These are phyloP conservation scores for Oostethus manadensis DNA, from an alignment of 2,113 vertebrate species.

Conservation along the genomic window DNA sequence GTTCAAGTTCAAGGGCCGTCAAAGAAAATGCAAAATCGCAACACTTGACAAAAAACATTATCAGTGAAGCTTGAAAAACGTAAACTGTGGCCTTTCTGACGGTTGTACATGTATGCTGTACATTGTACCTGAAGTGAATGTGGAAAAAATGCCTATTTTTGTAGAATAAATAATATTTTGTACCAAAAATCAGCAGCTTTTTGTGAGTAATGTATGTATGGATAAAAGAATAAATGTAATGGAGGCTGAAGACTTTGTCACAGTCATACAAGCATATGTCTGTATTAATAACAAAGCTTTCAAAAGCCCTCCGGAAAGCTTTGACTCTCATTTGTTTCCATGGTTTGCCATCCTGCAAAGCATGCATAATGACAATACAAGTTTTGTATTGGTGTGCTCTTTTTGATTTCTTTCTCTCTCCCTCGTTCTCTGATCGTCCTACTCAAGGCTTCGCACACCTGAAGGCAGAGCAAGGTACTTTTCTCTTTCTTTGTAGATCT, in stretches of 20 bases:
- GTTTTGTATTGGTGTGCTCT: conserved; percentile 69
- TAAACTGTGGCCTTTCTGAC: too few species aligned
- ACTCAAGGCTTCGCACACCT: conserved; percentile 88
- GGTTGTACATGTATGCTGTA: too few species aligned
- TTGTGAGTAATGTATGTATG: too few species aligned
- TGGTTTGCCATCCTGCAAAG: conserved; percentile 68
- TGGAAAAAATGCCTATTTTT: too few species aligned
- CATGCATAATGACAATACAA: conserved; percentile 73
- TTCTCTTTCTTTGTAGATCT: conserved; percentile 25
- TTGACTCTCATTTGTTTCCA: conserved; percentile 62
- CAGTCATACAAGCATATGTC: neutral
- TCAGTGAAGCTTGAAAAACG: too few species aligned
- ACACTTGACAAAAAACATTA: too few species aligned
- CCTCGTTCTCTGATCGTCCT: conserved; percentile 39
- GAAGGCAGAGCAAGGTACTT: conserved; percentile 92
- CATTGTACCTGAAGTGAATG: too few species aligned
- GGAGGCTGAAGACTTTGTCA: neutral
- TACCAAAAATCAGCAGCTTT: too few species aligned
- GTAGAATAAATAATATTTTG: too few species aligned
- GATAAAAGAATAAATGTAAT: neutral
- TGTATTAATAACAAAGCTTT: conserved; percentile 64
- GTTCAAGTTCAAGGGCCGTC: too few species aligned
- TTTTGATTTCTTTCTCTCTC: conserved; percentile 51
- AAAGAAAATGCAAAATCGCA: too few species aligned
- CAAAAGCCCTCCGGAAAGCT: conserved; percentile 59